Evolutionary conservation across 2,797 vertebrate species (phyloP).

Genomic region (Sitta carolinensis): DNA sequence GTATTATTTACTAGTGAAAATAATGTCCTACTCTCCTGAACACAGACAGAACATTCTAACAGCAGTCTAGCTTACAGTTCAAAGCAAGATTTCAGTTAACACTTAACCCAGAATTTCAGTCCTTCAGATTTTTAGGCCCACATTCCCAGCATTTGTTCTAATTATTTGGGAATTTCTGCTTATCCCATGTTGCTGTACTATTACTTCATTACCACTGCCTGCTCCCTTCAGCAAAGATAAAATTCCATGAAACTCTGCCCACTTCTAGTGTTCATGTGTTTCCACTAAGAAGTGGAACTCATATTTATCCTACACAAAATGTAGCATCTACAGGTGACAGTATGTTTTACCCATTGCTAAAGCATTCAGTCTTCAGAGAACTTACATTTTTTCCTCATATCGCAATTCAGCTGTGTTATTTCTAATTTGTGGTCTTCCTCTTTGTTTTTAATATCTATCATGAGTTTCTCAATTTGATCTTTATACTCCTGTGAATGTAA

Average conservation of each 20-base stretch:
- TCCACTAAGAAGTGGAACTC: not conserved
- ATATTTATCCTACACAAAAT: not conserved
- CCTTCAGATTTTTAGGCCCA: not conserved
- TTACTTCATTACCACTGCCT: not conserved
- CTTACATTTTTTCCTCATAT: slow-evolving; percentile 73
- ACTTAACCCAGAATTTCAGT: not conserved
- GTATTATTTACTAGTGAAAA: not conserved
- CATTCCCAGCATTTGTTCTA: not conserved
- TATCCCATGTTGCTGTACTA: not conserved
- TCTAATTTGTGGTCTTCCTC: slow-evolving; percentile 70
- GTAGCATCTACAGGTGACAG: not conserved
- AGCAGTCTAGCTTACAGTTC: not conserved
- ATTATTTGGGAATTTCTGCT: not conserved
- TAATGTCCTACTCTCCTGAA: not conserved
- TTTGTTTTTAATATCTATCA: slow-evolving; percentile 73
- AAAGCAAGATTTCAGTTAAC: not conserved
- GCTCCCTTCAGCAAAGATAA: not conserved
- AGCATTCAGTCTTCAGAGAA: not conserved
- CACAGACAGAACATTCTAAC: not conserved
- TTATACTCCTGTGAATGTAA: slow-evolving; percentile 72
- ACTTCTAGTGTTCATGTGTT: not conserved
- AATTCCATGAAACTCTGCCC: not conserved
- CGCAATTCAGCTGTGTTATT: slow-evolving; percentile 58
- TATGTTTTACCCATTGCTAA: not conserved
- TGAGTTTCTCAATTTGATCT: slow-evolving; percentile 68